Percentiles rank a stretch among this genome's conserved stretches.
These are phyloP conservation scores for Odontophorus gujanensis DNA, from an alignment of 2,113 vertebrate genomes.

Conservation along the genomic window DNA sequence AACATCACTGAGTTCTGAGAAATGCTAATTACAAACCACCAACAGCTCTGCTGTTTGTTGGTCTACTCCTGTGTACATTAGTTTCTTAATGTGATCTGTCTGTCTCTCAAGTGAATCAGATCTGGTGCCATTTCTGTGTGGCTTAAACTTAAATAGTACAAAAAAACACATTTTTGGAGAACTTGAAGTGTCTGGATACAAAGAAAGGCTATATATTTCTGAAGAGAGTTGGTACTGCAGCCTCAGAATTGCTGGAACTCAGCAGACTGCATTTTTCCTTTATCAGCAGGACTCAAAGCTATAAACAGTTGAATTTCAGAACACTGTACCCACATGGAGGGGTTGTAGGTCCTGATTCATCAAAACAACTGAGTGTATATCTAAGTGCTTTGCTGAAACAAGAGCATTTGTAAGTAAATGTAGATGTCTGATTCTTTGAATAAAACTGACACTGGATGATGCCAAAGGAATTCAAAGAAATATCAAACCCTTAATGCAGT, in stretches of 20 bases:
- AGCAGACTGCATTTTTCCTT: neutral
- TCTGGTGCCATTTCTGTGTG: neutral
- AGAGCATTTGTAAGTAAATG: neutral
- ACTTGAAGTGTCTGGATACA: neutral
- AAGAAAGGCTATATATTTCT: neutral
- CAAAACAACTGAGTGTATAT: neutral
- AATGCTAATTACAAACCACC: neutral
- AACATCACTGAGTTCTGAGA: neutral
- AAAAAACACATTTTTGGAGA: neutral
- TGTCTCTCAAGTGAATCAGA: neutral
- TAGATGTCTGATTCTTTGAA: neutral
- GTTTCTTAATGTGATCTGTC: neutral
- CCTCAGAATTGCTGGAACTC: neutral
- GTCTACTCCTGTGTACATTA: neutral
- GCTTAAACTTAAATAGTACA: neutral
- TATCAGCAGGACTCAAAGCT: conserved; percentile 11
- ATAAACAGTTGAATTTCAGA: neutral
- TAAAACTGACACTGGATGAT: neutral
- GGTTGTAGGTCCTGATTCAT: neutral
- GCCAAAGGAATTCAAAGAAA: neutral
- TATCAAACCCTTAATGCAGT: neutral
- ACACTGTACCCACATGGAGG: neutral
- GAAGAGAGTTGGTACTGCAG: neutral
- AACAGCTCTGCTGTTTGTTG: neutral
- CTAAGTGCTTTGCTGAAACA: neutral